Conservation (phyloP, 2,888 invertebrate species). For the Heliconius sara region DNA sequence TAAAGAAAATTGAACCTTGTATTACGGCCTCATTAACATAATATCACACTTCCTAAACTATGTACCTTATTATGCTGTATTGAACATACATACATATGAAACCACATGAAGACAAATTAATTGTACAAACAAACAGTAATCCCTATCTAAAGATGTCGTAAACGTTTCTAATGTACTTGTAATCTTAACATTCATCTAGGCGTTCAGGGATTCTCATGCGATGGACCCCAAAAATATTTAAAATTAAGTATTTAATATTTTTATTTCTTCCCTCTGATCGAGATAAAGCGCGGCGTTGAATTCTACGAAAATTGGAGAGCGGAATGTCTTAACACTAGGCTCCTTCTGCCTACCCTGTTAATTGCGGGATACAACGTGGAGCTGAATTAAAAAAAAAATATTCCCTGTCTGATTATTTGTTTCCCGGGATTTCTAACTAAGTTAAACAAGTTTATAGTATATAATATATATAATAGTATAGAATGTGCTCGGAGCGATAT, state of each 20-base stretch:
- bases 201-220: not conserved
- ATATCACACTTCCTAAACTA: not conserved
- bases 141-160: constrained; percentile 30
- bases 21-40: not conserved
- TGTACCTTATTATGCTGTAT: constrained; percentile 1
- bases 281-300: no score
- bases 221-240: not conserved
- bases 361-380: no score
- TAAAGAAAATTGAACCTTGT: not conserved
- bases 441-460: no score
- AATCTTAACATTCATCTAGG: constrained; percentile 29
- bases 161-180: constrained; percentile 34
- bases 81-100: not conserved
- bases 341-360: no score
- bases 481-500: no score
- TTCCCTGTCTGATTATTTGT: no score
- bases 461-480: no score
- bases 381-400: not conserved
- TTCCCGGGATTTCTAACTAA: no score
- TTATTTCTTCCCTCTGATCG: no score
- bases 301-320: no score
- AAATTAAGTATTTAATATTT: no score
- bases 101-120: constrained; percentile 41
- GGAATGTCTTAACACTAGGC: no score
- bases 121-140: constrained; percentile 44